Evolutionary conservation across 2,888 invertebrate species (phyloP), one percentile per base, ranked within the genome.

Genomic region (Drosophila crucigera): DNA sequence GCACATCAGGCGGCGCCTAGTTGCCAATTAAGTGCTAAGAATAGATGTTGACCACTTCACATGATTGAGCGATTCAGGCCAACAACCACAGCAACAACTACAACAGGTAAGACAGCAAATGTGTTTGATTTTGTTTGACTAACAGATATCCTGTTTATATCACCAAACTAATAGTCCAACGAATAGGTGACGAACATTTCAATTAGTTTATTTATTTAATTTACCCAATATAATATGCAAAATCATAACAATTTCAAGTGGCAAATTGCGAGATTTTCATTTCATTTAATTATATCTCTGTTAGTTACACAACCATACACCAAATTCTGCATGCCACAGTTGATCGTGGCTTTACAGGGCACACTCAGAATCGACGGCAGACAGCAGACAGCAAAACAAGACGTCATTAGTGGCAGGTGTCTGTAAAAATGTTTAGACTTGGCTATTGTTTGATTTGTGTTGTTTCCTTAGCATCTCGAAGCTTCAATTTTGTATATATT

Each of bases 341-440:
- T 22, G n/a, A 7, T 5, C 14, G n/a, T 9, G 7, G 4, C 14
- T 16, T 19, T 47, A 50, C 55, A 62, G 55, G 68, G 72, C 37
- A 72, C 76, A 41, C 60, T 41, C 49, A 58, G 73, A 76, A 73
- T 59, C 63, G 69, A 82, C 69, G 76, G 63, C 50, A 53, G 66
- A 67, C 76, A 76, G 68, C 68, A 74, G 66, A 67, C 76, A 76
- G 68, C 68, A 74, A 89, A 89, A 84, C 89, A 89, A 83, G 87
- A 83, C 84, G 89, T 88, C 90, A 84, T 82, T 82, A 80, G 74
- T 89, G 89, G 87, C 90, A 88, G 90, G 88, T 90, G 88, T 87
- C 83, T 88, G 89, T 90, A 86, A 90, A 89, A 88, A 87, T 90
- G 89, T 90, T 88, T 88, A 86, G 89, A 90, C 87, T 80, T 73